These are phyloP conservation scores for Polypterus bichir DNA, from an alignment of 2,113 vertebrate genomes.

Conservation along the genomic window DNA sequence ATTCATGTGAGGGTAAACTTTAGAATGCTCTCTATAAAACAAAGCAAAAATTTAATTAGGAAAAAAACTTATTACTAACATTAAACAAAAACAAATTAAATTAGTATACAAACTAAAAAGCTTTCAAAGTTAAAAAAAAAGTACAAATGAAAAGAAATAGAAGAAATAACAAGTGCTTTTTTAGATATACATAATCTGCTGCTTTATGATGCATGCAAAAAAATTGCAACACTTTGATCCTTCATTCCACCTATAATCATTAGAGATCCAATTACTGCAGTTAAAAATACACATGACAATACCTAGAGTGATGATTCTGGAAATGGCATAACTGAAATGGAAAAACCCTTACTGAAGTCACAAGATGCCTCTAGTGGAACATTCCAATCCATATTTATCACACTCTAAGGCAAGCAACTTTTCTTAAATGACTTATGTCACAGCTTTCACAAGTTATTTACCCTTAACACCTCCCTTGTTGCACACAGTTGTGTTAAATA, in stretches of 20 bases:
- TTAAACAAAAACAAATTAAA: no score
- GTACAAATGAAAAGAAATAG: no score
- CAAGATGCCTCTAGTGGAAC: constrained; percentile 12
- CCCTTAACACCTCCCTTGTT: not conserved
- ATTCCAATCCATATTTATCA: not conserved
- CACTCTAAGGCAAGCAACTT: not conserved
- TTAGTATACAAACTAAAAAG: no score
- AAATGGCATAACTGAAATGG: constrained; percentile 10
- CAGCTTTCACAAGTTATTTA: not conserved
- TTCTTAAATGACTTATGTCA: not conserved
- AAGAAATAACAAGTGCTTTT: no score
- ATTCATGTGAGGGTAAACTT: no score
- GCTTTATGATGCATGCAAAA: no score
- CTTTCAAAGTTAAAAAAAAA: no score
- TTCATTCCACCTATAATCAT: not conserved
- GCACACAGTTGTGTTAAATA: no score
- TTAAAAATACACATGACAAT: constrained; percentile 26
- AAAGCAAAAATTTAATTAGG: no score
- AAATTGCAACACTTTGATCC: not conserved
- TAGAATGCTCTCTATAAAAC: no score
- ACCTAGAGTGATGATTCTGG: constrained; percentile 5
- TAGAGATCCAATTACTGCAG: constrained; percentile 12
- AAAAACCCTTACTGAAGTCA: constrained; percentile 5
- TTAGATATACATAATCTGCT: no score
- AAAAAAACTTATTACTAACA: no score